These are phyloP conservation scores for Solen grandis DNA, from an alignment of 1,140 invertebrate species.

Conservation along the genomic window DNA sequence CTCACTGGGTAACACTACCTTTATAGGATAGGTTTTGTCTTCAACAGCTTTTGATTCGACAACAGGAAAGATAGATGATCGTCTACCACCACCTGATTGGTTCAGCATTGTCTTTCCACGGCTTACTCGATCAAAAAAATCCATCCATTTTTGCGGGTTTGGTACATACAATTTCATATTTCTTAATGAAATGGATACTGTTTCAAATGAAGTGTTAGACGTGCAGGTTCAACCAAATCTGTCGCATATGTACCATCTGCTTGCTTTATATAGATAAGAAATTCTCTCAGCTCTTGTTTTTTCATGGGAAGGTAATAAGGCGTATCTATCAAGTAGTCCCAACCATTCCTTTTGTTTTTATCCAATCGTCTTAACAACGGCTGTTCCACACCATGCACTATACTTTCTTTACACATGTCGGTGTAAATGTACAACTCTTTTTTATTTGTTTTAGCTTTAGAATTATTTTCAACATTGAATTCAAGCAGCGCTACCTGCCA, in stretches of 20 bases:
- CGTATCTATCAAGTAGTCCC: slow-evolving; percentile 10
- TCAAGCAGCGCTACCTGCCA: slow-evolving; percentile 21
- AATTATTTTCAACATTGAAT: neutral
- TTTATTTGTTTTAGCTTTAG: neutral
- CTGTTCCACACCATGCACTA: slow-evolving; percentile 13
- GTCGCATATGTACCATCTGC: slow-evolving; percentile 1
- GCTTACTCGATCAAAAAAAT: slow-evolving; percentile 18
- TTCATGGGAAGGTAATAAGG: slow-evolving; percentile 21
- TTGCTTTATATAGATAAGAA: slow-evolving; percentile 27
- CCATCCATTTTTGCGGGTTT: neutral
- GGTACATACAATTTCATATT: neutral
- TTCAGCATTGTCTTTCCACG: neutral
- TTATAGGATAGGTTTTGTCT: slow-evolving; percentile 14
- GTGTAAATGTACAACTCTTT: slow-evolving; percentile 23
- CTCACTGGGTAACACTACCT: slow-evolving; percentile 41
- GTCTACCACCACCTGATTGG: neutral
- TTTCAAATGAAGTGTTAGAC: slow-evolving; percentile 30
- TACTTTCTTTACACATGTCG: slow-evolving; percentile 26
- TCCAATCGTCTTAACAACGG: slow-evolving; percentile 8
- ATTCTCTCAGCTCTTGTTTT: slow-evolving; percentile 10
- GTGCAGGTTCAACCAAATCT: neutral
- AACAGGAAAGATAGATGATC: slow-evolving; percentile 8
- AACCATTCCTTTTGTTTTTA: neutral
- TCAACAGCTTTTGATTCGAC: neutral
- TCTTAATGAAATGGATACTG: slow-evolving; percentile 15